A percentile compares a stretch with the other conserved stretches of the same genome.
These are phyloP conservation scores for Halcyon leucocephala DNA, from an alignment of 2,797 vertebrate species.

Conservation along the genomic window DNA sequence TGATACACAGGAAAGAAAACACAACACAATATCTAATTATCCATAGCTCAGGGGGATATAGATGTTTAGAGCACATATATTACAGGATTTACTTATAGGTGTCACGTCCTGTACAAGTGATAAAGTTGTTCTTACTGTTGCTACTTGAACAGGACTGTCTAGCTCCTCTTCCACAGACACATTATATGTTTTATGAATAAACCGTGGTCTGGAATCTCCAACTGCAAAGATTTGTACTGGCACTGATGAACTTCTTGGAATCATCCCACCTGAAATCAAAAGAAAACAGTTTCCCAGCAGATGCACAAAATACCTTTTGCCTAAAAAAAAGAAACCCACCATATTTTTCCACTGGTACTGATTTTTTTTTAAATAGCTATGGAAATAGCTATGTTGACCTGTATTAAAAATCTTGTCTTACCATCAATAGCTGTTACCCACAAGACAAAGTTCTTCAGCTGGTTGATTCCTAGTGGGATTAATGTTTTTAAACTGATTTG, in stretches of 20 bases:
- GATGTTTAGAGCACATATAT: not conserved
- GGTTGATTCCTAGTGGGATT: slow-evolving; percentile 70
- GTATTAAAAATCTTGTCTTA: slow-evolving; percentile 44
- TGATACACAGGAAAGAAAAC: not conserved
- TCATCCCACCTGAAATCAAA: slow-evolving; percentile 70
- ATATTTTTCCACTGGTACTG: not conserved
- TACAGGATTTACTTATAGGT: not conserved
- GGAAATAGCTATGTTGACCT: not conserved
- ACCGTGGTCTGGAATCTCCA: slow-evolving; percentile 77
- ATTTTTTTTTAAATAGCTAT: too few species aligned
- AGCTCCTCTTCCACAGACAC: slow-evolving; percentile 76
- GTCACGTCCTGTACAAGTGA: not conserved
- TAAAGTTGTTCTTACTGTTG: slow-evolving; percentile 62
- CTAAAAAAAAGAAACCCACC: not conserved
- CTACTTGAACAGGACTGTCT: slow-evolving; percentile 47
- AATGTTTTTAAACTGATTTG: slow-evolving; percentile 68
- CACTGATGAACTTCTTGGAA: slow-evolving; percentile 72
- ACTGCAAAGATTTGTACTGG: slow-evolving; percentile 74
- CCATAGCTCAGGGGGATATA: not conserved
- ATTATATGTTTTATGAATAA: slow-evolving; percentile 66
- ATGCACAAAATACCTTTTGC: not conserved
- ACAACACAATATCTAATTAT: not conserved
- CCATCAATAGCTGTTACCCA: slow-evolving; percentile 82
- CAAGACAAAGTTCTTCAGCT: slow-evolving; percentile 73
- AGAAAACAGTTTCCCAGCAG: not conserved